These are phyloP conservation scores for Galbula dea DNA, from an alignment of 2,113 vertebrate genomes.

Conservation along the genomic window DNA sequence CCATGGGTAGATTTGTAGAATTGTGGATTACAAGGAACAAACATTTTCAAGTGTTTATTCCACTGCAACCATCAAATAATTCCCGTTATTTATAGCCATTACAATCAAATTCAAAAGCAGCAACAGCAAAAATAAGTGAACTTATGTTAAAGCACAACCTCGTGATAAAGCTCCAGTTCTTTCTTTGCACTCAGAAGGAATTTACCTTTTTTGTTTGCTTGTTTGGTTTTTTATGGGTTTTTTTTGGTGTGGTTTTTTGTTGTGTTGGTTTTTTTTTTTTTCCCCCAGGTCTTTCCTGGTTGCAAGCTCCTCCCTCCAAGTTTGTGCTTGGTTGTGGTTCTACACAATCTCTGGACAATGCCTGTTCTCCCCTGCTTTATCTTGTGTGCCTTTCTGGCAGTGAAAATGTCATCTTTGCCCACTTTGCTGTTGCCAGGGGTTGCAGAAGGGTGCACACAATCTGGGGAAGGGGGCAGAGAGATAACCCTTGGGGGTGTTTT, in stretches of 20 bases:
- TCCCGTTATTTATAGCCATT: background rate
- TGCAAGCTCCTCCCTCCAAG: background rate
- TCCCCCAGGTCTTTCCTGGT: background rate
- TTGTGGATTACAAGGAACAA: background rate
- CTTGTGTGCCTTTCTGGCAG: background rate
- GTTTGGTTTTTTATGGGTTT: too few species aligned
- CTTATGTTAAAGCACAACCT: background rate
- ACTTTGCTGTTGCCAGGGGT: background rate
- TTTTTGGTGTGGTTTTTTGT: too few species aligned
- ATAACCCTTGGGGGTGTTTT: background rate
- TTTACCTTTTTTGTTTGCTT: fast-evolving
- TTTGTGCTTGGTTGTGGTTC: fast-evolving
- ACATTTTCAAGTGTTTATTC: background rate
- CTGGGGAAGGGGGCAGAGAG: background rate
- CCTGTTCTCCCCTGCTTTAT: background rate
- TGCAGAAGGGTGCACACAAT: background rate
- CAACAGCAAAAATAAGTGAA: background rate
- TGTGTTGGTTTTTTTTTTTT: too few species aligned
- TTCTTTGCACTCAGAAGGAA: background rate
- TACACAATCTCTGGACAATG: fast-evolving
- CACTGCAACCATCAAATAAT: background rate
- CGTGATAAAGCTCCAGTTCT: background rate
- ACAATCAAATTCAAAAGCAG: background rate
- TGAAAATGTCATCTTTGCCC: background rate
- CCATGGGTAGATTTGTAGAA: background rate